These are phyloP conservation scores for Montipora cactus DNA, from an alignment of 64 coral and sea anemone genomes.

Conservation along the genomic window DNA sequence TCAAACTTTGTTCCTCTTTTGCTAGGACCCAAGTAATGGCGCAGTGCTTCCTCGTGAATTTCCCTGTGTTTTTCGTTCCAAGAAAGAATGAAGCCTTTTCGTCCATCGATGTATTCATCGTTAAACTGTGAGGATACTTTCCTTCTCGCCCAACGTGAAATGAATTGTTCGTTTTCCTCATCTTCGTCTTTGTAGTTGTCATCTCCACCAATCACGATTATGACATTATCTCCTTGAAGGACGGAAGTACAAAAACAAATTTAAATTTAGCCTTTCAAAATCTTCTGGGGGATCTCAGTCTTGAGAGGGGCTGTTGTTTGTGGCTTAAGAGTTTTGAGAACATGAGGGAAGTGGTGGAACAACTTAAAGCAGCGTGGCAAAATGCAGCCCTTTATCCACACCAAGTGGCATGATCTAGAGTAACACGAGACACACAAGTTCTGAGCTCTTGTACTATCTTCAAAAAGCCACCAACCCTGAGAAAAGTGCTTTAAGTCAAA, in stretches of 20 bases:
- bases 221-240: slow-evolving; percentile 59
- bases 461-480: too few relatives aligned
- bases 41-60: slow-evolving; percentile 75
- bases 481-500: too few relatives aligned
- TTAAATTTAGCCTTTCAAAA: too few relatives aligned
- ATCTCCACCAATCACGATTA: slow-evolving; percentile 83
- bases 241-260: background rate
- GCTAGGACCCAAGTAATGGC: slow-evolving; percentile 43
- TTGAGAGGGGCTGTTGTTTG: too few relatives aligned
- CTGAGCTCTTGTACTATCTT: too few relatives aligned
- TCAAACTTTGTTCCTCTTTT: slow-evolving; percentile 48
- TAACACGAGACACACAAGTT: too few relatives aligned
- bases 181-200: slow-evolving; percentile 65
- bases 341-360: too few relatives aligned
- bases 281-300: too few relatives aligned
- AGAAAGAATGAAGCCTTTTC: slow-evolving; percentile 75
- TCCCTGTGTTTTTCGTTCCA: slow-evolving; percentile 69
- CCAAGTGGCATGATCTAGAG: too few relatives aligned
- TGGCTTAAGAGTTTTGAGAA: too few relatives aligned
- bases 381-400: too few relatives aligned
- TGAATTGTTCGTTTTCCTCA: slow-evolving; percentile 24
- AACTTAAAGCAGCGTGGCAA: too few relatives aligned
- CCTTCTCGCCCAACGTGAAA: slow-evolving; percentile 62
- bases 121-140: slow-evolving; percentile 63
- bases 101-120: slow-evolving; percentile 54